Percentiles rank a stretch among this genome's conserved stretches.
Conservation (phyloP, 2,888 invertebrate genomes). For the Disparrhopalites patrizii region DNA sequence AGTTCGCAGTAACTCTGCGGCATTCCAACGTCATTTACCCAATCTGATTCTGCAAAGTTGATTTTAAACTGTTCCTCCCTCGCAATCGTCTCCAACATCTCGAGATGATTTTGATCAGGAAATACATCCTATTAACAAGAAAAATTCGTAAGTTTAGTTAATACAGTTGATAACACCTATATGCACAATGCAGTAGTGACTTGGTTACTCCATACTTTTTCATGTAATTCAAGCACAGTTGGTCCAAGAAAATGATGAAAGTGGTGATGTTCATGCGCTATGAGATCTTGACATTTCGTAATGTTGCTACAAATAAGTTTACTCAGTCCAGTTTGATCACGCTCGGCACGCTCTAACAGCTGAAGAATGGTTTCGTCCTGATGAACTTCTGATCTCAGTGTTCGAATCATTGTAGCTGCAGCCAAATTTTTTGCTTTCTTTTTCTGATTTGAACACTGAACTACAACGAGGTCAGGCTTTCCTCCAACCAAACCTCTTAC, state of each 20-base stretch:
- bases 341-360: neutral
- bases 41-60: neutral
- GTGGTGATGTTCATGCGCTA: slow-evolving; percentile 21
- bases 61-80: neutral
- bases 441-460: neutral
- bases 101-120: neutral
- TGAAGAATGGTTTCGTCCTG: neutral
- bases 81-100: neutral
- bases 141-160: neutral
- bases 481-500: neutral
- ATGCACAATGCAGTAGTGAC: no score
- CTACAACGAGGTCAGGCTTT: neutral
- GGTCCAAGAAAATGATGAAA: slow-evolving; percentile 5
- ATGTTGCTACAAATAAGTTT: slow-evolving; percentile 8
- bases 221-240: neutral
- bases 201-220: neutral
- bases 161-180: no score
- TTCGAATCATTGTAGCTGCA: slow-evolving; percentile 2
- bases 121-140: neutral
- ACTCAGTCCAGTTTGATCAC: neutral
- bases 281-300: neutral
- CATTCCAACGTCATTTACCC: neutral
- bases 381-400: neutral
- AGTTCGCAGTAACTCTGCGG: neutral
- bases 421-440: slow-evolving; percentile 13